phyloP scores from a whole-genome alignment of 2,113 vertebrate genomes.

The human region DNA sequence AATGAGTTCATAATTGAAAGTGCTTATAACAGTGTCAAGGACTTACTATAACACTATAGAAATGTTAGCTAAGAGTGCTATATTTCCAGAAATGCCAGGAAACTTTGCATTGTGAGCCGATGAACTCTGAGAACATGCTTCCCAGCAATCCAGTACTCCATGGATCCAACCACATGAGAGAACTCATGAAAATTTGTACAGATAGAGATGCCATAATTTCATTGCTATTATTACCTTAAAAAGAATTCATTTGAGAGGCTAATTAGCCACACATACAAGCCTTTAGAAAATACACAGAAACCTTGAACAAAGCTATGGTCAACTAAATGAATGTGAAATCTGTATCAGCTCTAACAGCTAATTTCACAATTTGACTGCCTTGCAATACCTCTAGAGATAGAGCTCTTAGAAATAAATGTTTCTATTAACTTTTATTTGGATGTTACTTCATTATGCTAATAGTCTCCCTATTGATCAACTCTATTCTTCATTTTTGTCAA shows the following conservation, averaged over 20 bases:
- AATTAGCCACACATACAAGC: not conserved
- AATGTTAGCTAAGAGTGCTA: not conserved
- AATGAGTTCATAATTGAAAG: not conserved
- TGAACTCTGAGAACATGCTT: not conserved
- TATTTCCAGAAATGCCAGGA: not conserved
- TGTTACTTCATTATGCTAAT: slow-evolving; percentile 43
- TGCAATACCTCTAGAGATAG: not conserved
- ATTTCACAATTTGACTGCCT: not conserved
- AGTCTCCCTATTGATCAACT: not conserved
- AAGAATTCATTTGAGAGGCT: slow-evolving; percentile 63
- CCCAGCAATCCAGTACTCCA: not conserved
- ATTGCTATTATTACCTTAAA: slow-evolving; percentile 43
- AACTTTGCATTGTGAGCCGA: not conserved
- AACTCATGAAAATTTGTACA: not conserved
- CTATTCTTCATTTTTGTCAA: slow-evolving; percentile 42
- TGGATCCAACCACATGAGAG: not conserved
- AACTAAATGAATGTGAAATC: slow-evolving; percentile 53
- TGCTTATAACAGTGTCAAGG: not conserved
- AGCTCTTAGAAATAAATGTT: slow-evolving; percentile 3
- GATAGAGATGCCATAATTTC: slow-evolving; percentile 23
- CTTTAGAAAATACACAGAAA: slow-evolving; percentile 36
- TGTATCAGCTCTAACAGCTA: not conserved
- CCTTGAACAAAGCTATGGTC: not conserved
- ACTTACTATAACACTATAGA: not conserved
- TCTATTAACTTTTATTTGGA: slow-evolving; percentile 34